Evolutionary conservation across 2,113 vertebrate species (phyloP).

Genomic region (Chlorodrepanis virens): DNA sequence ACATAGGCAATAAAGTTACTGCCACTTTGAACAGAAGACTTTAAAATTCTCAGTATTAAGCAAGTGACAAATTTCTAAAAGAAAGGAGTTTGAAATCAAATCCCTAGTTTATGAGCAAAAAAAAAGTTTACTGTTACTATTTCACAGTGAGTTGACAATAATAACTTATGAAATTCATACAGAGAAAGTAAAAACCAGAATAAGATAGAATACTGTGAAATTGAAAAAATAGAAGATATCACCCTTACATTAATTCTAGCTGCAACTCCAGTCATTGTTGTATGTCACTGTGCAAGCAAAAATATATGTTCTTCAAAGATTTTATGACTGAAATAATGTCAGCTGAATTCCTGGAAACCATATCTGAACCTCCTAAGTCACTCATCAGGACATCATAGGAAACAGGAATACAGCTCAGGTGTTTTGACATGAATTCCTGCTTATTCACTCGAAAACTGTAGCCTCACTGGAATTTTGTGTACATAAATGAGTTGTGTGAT

Average conservation of each 20-base stretch:
- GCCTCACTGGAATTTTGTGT: not conserved
- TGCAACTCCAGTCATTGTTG: not conserved
- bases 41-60: constrained; percentile 6
- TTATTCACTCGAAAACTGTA: not conserved
- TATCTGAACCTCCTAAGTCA: not conserved
- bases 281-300: not conserved
- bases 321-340: not conserved
- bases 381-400: not conserved
- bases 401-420: not conserved
- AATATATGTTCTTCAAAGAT: not conserved
- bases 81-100: not conserved
- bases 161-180: not conserved
- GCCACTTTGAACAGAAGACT: not conserved
- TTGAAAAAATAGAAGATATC: not conserved
- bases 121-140: not conserved
- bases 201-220: not conserved
- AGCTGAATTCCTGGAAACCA: not conserved
- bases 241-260: not conserved
- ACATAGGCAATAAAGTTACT: not conserved
- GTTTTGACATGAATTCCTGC: not conserved
- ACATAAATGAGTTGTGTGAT: not conserved
- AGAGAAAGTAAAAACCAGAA: not conserved
- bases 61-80: not conserved
- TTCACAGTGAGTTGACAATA: not conserved
- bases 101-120: not conserved